Percentiles rank a stretch among this genome's conserved stretches.
Evolutionary conservation across 2,113 vertebrate species (phyloP).

Genomic region (Ctenomys sociabilis): DNA sequence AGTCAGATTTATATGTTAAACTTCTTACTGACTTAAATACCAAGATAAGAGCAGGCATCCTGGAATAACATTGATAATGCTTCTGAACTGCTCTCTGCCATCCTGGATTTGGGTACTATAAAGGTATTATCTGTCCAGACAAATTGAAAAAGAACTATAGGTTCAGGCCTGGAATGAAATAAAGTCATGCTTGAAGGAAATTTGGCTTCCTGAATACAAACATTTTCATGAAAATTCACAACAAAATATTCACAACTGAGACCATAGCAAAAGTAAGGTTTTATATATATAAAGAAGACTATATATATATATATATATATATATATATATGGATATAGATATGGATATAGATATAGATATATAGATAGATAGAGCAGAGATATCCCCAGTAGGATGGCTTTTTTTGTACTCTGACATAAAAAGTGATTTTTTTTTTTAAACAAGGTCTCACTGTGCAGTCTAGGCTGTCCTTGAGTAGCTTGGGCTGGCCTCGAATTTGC

Average conservation of each 20-base stretch:
- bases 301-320: too few relatives aligned
- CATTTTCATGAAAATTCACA: slow-evolving; percentile 33
- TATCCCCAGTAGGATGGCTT: not conserved
- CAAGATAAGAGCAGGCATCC: slow-evolving; percentile 47
- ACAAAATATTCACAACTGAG: slow-evolving; percentile 23
- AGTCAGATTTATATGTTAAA: not conserved
- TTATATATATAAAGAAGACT: too few relatives aligned
- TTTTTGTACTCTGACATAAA: not conserved
- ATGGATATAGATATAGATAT: too few relatives aligned
- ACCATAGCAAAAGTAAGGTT: not conserved
- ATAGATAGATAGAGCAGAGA: not conserved
- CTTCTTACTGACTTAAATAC: slow-evolving; percentile 31
- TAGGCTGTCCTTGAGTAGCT: not conserved
- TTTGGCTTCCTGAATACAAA: not conserved
- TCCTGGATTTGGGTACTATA: not conserved
- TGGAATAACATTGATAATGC: slow-evolving; percentile 31
- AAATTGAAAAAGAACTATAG: slow-evolving; percentile 33
- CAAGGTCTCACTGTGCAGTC: not conserved
- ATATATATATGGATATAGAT: too few relatives aligned
- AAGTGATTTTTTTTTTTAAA: not conserved
- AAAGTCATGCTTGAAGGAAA: slow-evolving; percentile 17
- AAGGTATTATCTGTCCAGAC: slow-evolving; percentile 51
- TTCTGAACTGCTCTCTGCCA: not conserved
- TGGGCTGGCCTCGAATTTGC: not conserved
- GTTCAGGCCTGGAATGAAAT: slow-evolving; percentile 59